These are phyloP conservation scores for Athrips mouffetella DNA, from an alignment of 2,888 invertebrate genomes.

Conservation along the genomic window DNA sequence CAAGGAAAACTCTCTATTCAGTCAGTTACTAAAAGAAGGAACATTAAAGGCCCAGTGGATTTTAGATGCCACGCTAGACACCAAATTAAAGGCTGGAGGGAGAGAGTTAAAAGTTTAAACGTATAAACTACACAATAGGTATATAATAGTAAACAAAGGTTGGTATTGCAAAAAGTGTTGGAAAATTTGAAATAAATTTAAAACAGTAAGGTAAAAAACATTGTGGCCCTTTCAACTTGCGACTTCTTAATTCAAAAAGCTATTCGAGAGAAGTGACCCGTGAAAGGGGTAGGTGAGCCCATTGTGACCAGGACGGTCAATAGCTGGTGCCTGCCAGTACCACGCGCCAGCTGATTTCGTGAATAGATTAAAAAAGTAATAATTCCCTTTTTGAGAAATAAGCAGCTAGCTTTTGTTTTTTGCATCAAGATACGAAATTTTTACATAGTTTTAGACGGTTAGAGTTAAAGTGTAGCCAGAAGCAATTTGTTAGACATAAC, in stretches of 20 bases:
- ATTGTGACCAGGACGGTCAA: constrained; percentile 52
- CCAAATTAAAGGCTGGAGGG: too few species aligned
- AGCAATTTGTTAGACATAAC: too few species aligned
- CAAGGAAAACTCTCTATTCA: too few species aligned
- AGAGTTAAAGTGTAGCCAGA: too few species aligned
- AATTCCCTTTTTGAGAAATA: constrained; percentile 39
- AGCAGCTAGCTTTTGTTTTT: background rate
- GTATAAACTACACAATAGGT: too few species aligned
- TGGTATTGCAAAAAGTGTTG: too few species aligned
- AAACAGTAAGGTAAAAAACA: background rate
- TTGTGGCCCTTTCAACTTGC: background rate
- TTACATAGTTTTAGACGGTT: too few species aligned
- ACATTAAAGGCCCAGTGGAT: too few species aligned
- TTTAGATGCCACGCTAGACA: too few species aligned
- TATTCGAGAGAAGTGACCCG: constrained; percentile 7
- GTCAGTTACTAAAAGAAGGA: too few species aligned
- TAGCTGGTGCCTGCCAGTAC: constrained; percentile 60
- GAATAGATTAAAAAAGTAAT: constrained; percentile 55
- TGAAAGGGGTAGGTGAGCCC: constrained; percentile 9
- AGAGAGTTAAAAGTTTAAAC: too few species aligned
- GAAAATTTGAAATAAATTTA: background rate
- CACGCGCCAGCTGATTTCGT: constrained; percentile 57
- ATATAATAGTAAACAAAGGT: too few species aligned
- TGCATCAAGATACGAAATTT: background rate
- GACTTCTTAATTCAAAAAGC: constrained; percentile 14